A percentile compares a stretch with the other conserved stretches of the same genome.
Evolutionary conservation across 2,797 vertebrate genomes (phyloP).

Genomic region (Manis crassicaudata): DNA sequence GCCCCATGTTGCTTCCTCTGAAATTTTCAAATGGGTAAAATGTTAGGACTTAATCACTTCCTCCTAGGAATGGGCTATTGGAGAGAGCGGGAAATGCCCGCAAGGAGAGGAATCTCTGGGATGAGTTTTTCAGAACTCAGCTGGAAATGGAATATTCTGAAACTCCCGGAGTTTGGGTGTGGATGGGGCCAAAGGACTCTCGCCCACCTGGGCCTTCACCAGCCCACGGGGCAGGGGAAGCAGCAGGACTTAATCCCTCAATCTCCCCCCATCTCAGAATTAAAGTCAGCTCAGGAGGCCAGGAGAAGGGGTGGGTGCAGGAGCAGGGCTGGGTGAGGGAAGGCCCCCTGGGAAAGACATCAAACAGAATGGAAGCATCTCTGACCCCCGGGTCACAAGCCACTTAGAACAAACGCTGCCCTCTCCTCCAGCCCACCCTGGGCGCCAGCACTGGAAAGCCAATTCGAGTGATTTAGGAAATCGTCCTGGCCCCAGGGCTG

Average conservation of each 20-base stretch:
- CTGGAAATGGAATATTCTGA: neutral
- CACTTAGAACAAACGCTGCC: conserved; percentile 72
- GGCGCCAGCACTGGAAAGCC: conserved; percentile 76
- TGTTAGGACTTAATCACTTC: conserved; percentile 34
- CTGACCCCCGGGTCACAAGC: conserved; percentile 78
- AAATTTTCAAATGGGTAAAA: conserved; percentile 70
- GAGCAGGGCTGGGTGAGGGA: neutral
- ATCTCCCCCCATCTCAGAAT: conserved; percentile 25
- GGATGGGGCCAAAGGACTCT: neutral
- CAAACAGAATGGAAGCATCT: conserved; percentile 56
- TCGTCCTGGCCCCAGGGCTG: conserved; percentile 71
- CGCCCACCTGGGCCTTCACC: neutral
- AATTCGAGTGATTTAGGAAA: conserved; percentile 82
- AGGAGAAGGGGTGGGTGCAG: neutral
- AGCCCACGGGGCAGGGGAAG: neutral
- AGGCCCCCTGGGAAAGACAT: conserved; percentile 60
- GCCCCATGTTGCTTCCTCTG: conserved; percentile 57
- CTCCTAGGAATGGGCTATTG: conserved; percentile 2
- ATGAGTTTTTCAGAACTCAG: neutral
- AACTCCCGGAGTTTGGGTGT: neutral
- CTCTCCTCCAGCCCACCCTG: conserved; percentile 78
- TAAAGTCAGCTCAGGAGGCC: neutral
- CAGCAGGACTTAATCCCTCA: neutral
- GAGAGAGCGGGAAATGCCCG: neutral
- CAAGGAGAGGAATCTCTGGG: neutral